Evolutionary conservation across 2,888 invertebrate genomes (phyloP).

Genomic region (Eilema caniola): DNA sequence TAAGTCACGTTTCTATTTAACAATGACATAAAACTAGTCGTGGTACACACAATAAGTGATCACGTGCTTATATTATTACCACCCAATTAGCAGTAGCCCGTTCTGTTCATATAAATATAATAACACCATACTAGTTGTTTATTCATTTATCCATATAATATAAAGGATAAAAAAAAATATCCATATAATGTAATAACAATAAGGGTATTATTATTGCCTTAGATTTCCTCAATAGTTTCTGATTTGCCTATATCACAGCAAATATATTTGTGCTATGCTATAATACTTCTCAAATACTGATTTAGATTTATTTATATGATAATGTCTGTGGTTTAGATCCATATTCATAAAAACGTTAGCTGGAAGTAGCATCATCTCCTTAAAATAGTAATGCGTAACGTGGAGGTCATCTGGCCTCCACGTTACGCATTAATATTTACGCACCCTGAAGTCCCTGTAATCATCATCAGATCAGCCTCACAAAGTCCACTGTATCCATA

Average conservation of each 20-base stretch:
- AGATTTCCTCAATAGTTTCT: neutral
- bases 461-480: too few relatives aligned
- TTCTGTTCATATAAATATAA: slow-evolving; percentile 57
- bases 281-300: too few relatives aligned
- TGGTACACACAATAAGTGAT: neutral
- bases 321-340: neutral
- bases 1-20: neutral
- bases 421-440: too few relatives aligned
- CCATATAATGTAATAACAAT: neutral
- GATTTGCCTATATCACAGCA: neutral
- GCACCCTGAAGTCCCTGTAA: too few relatives aligned
- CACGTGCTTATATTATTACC: slow-evolving; percentile 50
- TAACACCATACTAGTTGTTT: slow-evolving; percentile 60
- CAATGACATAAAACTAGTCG: neutral
- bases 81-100: slow-evolving; percentile 59
- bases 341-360: neutral
- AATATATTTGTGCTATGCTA: too few relatives aligned
- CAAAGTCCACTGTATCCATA: too few relatives aligned
- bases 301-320: too few relatives aligned
- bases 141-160: too few relatives aligned
- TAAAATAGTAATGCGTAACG: neutral
- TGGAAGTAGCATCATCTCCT: neutral
- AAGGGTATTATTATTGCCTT: neutral
- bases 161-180: too few relatives aligned
- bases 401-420: neutral